Conservation (phyloP, 2,888 invertebrate genomes). For the Dasypogon diadema region DNA sequence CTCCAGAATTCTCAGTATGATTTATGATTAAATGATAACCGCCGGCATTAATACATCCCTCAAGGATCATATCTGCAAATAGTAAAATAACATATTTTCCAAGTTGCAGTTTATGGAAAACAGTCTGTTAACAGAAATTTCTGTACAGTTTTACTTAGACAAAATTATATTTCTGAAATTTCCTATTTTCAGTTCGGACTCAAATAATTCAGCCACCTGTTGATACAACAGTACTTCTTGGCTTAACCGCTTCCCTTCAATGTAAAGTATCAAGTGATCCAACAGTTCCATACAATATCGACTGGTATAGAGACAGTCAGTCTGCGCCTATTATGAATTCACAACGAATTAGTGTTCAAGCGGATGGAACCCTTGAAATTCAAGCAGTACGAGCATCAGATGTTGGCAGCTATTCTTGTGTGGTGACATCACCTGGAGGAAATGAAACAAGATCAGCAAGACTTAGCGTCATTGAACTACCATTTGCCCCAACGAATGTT, state of each 20-base stretch:
- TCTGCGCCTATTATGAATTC: constrained; percentile 74
- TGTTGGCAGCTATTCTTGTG: constrained; percentile 93
- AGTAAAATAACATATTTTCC: too few species aligned
- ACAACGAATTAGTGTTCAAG: constrained; percentile 79
- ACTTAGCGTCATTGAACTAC: constrained; percentile 92
- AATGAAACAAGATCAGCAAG: constrained; percentile 90
- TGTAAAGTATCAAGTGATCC: constrained; percentile 96
- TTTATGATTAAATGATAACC: too few species aligned
- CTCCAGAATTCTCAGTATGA: too few species aligned
- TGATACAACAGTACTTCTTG: constrained; percentile 90
- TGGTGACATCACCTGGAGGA: constrained; percentile 88
- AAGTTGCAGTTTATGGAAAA: too few species aligned
- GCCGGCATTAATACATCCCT: too few species aligned
- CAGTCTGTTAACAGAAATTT: too few species aligned
- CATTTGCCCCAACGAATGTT: constrained; percentile 91
- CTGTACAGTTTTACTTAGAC: too few species aligned
- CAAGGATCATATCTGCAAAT: too few species aligned
- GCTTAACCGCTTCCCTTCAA: constrained; percentile 91
- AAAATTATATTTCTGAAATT: too few species aligned
- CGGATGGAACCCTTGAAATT: constrained; percentile 89
- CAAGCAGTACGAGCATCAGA: constrained; percentile 91
- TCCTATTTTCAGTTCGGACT: constrained; percentile 78
- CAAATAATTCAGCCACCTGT: constrained; percentile 95
- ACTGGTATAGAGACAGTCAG: constrained; percentile 89
- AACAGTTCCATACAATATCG: constrained; percentile 85